Base-by-base conservation (phyloP, 2,888 invertebrate species). In the Amblyjoppa proteus region DNA sequence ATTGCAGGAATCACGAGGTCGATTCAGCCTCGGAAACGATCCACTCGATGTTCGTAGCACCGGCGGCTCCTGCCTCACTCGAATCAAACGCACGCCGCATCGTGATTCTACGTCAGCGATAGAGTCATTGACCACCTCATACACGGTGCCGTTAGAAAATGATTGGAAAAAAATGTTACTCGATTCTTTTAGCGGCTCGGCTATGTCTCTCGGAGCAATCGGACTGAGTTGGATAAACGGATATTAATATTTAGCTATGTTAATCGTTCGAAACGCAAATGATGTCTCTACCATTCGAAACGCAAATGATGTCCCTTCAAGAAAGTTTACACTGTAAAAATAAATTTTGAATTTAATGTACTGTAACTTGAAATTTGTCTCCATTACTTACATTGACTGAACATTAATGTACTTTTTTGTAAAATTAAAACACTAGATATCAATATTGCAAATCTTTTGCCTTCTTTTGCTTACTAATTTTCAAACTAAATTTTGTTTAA, bases 41-140 rank as follows among this genome's bases (percentile, higher is more conserved):
- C 49, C n/a, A n/a, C 51, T 70, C 70, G 16, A 1, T 7, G 70
- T 70, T 31, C 25, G 51, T 3, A n/a, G n/a, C 49, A 51, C 70
- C 49, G 20, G 49, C 28, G 49, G 70, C 41, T 45, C 11, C 28
- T n/a, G 51, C 45, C 51, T 16, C 51, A n/a, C 31, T 16, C 7
- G 49, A 70, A 51, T 51, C 51, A n/a, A 49, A 9, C 70, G 45
- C 49, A 51, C 70, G 7, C 70, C 6, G 25, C 28, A n/a, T 70
- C 49, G 7, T 20, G 53, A 20, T 20, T 56, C 20, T 3, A 20
- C 20, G 7, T 9, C 31, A 9, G 7, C n/a, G 51, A 9, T 70
- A 31, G 16, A 45, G 69, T 69, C 20, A 70, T 70, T 70, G 70
- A 51, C 51, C 28, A 51, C 34, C 31, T 51, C 20, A 20, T 56